Conservation (phyloP, 2,113 vertebrate genomes). For the Cervus canadensis region DNA sequence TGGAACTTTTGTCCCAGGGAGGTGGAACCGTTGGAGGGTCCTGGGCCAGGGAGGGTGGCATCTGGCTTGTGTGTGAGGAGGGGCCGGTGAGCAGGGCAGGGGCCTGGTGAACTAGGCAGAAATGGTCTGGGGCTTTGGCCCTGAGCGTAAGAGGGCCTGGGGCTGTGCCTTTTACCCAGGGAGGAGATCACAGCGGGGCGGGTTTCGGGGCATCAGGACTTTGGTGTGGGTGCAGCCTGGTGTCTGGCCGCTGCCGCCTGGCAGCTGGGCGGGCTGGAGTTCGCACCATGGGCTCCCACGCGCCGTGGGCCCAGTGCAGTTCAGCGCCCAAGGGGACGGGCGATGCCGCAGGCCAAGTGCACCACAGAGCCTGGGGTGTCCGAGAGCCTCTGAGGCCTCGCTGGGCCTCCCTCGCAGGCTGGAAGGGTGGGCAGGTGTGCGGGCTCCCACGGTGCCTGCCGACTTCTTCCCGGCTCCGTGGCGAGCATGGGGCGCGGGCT, state of each 20-base stretch:
- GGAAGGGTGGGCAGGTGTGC: neutral
- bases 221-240: neutral
- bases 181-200: fast-evolving
- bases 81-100: neutral
- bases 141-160: neutral
- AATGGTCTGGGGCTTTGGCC: neutral
- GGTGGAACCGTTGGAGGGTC: neutral
- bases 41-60: neutral
- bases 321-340: fast-evolving
- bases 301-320: neutral
- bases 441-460: neutral
- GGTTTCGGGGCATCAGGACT: neutral
- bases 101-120: neutral
- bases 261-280: neutral
- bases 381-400: fast-evolving
- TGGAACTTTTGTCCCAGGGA: neutral
- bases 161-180: fast-evolving
- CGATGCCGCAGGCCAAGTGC: fast-evolving
- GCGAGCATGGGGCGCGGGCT: fast-evolving
- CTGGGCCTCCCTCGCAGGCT: neutral
- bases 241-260: neutral
- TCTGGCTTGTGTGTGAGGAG: neutral
- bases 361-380: neutral
- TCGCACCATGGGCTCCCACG: fast-evolving
- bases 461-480: no score